Evolutionary conservation across 2,113 vertebrate genomes (phyloP), one percentile per base, ranked within the genome.

Genomic region (Toxotes chatareus): DNA sequence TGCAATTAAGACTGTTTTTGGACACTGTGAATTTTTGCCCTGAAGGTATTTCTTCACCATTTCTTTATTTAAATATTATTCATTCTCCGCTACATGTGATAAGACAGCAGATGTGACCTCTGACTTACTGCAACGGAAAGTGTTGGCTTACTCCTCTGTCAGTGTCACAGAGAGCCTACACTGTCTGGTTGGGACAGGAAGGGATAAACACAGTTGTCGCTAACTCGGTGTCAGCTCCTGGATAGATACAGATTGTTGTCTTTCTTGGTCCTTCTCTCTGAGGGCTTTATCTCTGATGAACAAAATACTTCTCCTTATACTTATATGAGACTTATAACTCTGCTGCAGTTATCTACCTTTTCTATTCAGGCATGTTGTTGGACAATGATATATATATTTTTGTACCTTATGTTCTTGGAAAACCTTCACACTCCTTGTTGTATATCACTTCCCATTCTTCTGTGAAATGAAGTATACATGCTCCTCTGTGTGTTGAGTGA

Each of bases 101-200:
- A 60, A 70, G 59, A 59, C 59, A 62, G 53, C 72, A 82, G 82
- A 46, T 83, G 62, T 80, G 67, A 82, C 42, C 68, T 66, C 27
- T 57, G 68, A 80, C 67, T 47, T 34, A 7, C n/a, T 64, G 40
- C 32, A 55, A 73, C 3, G 0, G 62, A 70, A 47, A 23, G 57
- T 78, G 51, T 70, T 65, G 63, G 78, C 55, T 17, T 62, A 66
- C 64, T 31, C 51, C 34, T 73, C 49, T 57, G 47, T 70, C 53
- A 31, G 51, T 83, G 65, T 64, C 74, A 66, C 46, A 67, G 47
- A 55, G 63, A 40, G 36, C n/a, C 47, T 4, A 38, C 32, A 70
- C 64, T 55, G 75, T 59, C 63, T 73, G 78, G 19, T 46, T 66
- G 63, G 23, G 68, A 60, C 49, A 47, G 49, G 36, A 47, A 55